phyloP scores from a whole-genome alignment of 1,140 invertebrate species.

The Formica selysi region DNA sequence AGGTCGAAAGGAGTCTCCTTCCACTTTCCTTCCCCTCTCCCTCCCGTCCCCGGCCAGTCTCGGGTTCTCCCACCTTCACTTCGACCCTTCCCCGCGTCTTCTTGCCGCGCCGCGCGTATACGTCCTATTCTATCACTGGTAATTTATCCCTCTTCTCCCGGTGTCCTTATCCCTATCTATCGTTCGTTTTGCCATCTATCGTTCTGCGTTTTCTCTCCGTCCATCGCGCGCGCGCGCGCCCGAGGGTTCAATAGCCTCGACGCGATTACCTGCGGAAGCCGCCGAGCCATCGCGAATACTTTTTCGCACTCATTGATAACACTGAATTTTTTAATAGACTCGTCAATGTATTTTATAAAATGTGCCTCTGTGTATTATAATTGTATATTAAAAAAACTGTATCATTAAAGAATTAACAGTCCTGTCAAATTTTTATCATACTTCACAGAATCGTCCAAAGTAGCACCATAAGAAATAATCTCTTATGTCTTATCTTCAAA shows the following conservation, averaged over 20 bases:
- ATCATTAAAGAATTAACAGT: background rate
- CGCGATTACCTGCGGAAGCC: constrained; percentile 27
- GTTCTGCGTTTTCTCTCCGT: constrained; percentile 70
- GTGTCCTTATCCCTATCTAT: constrained; percentile 71
- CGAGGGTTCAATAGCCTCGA: constrained; percentile 63
- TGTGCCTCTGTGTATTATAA: background rate
- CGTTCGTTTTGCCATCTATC: constrained; percentile 68
- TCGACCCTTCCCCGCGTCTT: constrained; percentile 50
- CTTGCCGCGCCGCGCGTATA: constrained; percentile 28
- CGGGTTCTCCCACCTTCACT: constrained; percentile 53
- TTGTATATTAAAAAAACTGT: background rate
- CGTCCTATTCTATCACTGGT: constrained; percentile 74
- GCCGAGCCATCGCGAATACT: constrained; percentile 25
- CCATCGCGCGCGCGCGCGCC: no score
- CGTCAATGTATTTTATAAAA: background rate
- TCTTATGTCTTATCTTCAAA: no score
- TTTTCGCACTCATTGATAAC: constrained; percentile 30
- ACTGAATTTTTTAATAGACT: background rate
- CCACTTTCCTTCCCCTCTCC: constrained; percentile 41
- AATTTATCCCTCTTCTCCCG: constrained; percentile 73
- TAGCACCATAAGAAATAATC: no score
- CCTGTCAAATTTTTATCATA: background rate
- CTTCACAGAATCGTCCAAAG: no score
- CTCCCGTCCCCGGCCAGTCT: background rate
- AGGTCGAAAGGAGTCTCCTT: constrained; percentile 73